Evolutionary conservation across 2,797 vertebrate genomes (phyloP).

Genomic region (Silurus lanzhouensis): DNA sequence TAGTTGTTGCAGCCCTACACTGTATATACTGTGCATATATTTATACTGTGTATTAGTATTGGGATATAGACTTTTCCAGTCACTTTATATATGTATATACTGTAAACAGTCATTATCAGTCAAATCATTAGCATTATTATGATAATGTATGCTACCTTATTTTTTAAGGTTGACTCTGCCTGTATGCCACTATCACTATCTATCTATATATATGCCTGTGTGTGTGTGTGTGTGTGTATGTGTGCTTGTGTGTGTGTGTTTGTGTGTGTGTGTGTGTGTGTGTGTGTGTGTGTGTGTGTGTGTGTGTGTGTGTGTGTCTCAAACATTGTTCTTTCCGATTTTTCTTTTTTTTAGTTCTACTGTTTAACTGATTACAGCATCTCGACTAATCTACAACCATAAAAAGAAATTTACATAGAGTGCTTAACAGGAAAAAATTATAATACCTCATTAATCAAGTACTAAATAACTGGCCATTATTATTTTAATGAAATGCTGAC

Average conservation of each 20-base stretch:
- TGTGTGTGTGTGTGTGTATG: too few species aligned
- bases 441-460: not conserved
- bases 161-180: not conserved
- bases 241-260: too few species aligned
- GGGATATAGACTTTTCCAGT: too few species aligned
- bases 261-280: too few species aligned
- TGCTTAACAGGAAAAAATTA: not conserved
- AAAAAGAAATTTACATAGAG: not conserved
- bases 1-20: too few species aligned
- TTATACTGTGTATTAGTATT: too few species aligned
- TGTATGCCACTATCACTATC: not conserved
- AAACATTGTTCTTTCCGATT: too few species aligned
- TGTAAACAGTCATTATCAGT: conserved; percentile 1
- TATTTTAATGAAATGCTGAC: not conserved
- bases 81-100: too few species aligned
- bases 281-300: too few species aligned
- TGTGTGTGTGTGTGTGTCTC: too few species aligned
- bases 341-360: not conserved
- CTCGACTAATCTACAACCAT: not conserved
- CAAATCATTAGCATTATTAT: not conserved
- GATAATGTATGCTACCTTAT: conserved; percentile 21
- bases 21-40: too few species aligned
- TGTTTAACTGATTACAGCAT: not conserved
- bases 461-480: conserved; percentile 2
- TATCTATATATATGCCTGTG: too few species aligned